Conservation (phyloP, 2,113 vertebrate genomes). For the Amblyopsis rosae region DNA sequence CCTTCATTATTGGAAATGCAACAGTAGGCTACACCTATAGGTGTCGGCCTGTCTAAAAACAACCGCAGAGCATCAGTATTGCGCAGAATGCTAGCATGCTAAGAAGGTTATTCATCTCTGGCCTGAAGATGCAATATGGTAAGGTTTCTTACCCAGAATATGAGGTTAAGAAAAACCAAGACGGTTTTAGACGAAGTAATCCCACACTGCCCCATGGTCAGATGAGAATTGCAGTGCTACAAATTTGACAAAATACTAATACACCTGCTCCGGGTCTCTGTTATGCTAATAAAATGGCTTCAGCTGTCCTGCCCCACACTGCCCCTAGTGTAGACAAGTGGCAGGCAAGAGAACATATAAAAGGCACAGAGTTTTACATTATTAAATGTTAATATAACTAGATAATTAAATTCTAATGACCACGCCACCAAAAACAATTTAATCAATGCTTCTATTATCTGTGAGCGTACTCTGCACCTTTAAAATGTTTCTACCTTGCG, state of each 20-base stretch:
- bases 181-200: constrained; percentile 97
- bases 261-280: constrained; percentile 61
- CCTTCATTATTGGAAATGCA: no score
- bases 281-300: constrained; percentile 73
- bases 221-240: not conserved
- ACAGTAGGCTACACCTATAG: no score
- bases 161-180: constrained; percentile 95
- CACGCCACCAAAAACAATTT: not conserved
- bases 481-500: not conserved
- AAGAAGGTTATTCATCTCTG: constrained; percentile 20
- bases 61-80: constrained; percentile 39
- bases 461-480: no score
- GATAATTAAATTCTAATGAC: no score
- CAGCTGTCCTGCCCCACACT: constrained; percentile 38
- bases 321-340: constrained; percentile 60
- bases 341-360: not conserved
- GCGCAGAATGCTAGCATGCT: constrained; percentile 58
- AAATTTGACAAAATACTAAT: constrained; percentile 24
- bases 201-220: constrained; percentile 85
- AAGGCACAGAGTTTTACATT: not conserved
- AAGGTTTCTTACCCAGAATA: constrained; percentile 90
- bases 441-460: not conserved
- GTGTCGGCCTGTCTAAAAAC: not conserved
- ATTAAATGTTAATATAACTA: no score
- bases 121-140: constrained; percentile 32